Conservation (phyloP, 2,113 vertebrate genomes). For the Origma solitaria region DNA sequence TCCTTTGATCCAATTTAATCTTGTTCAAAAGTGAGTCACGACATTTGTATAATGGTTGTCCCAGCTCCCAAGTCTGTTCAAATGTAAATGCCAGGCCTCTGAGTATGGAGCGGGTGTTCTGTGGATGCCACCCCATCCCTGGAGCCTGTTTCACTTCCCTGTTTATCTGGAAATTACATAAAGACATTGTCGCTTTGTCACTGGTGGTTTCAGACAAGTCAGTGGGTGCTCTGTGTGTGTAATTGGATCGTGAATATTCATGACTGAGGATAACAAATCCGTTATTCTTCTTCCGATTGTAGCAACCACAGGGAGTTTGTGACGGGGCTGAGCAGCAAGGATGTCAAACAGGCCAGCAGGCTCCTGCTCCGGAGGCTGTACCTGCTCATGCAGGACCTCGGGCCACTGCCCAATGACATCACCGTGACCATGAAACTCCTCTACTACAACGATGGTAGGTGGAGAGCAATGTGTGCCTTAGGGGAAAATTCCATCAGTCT, state of each 20-base stretch:
- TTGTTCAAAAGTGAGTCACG: constrained; percentile 45
- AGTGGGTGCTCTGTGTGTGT: constrained; percentile 27
- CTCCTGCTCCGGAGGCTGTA: constrained; percentile 71
- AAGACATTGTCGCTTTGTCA: constrained; percentile 1
- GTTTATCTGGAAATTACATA: constrained; percentile 24
- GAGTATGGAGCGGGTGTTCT: background rate
- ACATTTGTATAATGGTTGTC: constrained; percentile 42
- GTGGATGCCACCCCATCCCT: background rate
- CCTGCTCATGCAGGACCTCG: constrained; percentile 73
- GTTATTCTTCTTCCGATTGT: background rate
- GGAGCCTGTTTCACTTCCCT: constrained; percentile 33
- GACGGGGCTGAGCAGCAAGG: constrained; percentile 29
- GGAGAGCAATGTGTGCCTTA: background rate
- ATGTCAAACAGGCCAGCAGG: constrained; percentile 80
- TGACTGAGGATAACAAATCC: constrained; percentile 8
- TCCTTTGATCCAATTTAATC: constrained; percentile 50
- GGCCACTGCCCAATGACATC: constrained; percentile 69
- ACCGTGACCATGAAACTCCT: constrained; percentile 76
- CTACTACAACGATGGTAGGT: constrained; percentile 76
- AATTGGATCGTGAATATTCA: constrained; percentile 16
- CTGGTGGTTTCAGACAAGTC: background rate
- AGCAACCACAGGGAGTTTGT: constrained; percentile 51
- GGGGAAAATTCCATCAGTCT: background rate
- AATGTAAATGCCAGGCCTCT: constrained; percentile 31
- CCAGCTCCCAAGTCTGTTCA: constrained; percentile 11